Evolutionary conservation across 2,113 vertebrate species (phyloP), one percentile per base, ranked within the genome.

Genomic region (Anseranas semipalmata): DNA sequence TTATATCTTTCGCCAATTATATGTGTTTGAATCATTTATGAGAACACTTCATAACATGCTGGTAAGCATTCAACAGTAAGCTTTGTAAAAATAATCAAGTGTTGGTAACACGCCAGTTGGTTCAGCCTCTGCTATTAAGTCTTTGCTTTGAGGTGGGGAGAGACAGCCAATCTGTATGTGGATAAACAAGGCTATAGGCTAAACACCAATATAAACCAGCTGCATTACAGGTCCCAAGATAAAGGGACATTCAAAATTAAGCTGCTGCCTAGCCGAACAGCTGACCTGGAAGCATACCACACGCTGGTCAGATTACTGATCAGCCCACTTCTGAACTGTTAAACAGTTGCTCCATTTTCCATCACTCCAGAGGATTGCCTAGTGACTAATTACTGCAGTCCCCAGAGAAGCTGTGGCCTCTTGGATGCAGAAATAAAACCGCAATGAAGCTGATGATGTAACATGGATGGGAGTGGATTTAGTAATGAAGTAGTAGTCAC

Each of bases 1-100:
- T 90, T 93, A 3, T 84, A 92, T 87, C 75, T 93, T 95, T 93
- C 86, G 86, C 81, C 93, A 97, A 68, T 87, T 82, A 94, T n/a
- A 72, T 2, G 0, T 12, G 30, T 83, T 93, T 95, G 53, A 97
- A 94, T 92, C 33, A 87, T 82, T 92, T 92, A 88, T 33, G 35
- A 94, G 56, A 80, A 83, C 0, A 9, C 46, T 88, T 91, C 62
- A 65, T 46, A 92, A 76, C 37, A 39, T 28, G 45, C 76, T 89
- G 73, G 58, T 95, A 85, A 95, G 85, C 52, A 30, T n/a, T 90
- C 77, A 81, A 32, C 22, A 71, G 75, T 46, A 68, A 78, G 62
- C 87, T 84, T 68, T 41, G 89, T 67, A 91, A 94, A 96, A 96
- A 90, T 45, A 88, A 94, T 68, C 89, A 82, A 89, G 73, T n/a